Conservation (phyloP, 2,888 invertebrate species). For the Cylindroiulus punctatus region DNA sequence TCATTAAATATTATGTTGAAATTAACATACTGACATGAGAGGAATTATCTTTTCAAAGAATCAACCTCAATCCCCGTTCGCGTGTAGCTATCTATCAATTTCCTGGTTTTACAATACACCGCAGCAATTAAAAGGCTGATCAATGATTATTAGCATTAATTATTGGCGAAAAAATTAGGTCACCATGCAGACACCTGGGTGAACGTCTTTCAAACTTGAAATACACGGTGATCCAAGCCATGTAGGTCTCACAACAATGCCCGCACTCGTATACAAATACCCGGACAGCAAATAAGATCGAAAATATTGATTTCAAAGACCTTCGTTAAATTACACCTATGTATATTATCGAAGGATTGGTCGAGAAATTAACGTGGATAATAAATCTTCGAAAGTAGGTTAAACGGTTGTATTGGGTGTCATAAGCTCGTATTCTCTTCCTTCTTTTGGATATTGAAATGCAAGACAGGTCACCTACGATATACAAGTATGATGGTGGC, state of each 20-base stretch:
- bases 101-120: slow-evolving; percentile 24
- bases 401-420: slow-evolving; percentile 36
- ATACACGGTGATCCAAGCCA: not conserved
- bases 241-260: not conserved
- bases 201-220: not conserved
- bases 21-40: slow-evolving; percentile 35
- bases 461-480: not conserved
- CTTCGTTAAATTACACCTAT: slow-evolving; percentile 15
- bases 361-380: slow-evolving; percentile 10
- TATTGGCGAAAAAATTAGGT: slow-evolving; percentile 36
- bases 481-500: not conserved
- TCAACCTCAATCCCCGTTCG: slow-evolving; percentile 16
- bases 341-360: slow-evolving; percentile 21
- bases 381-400: slow-evolving; percentile 14
- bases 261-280: not conserved
- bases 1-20: slow-evolving; percentile 25
- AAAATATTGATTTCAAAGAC: slow-evolving; percentile 29
- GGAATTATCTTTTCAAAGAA: slow-evolving; percentile 43
- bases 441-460: slow-evolving; percentile 12
- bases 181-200: slow-evolving; percentile 43
- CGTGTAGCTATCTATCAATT: slow-evolving; percentile 39
- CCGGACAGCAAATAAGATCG: slow-evolving; percentile 39
- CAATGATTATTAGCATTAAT: slow-evolving; percentile 45
- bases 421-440: not conserved
- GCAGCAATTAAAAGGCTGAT: slow-evolving; percentile 17